Evolutionary conservation across 2,888 invertebrate species (phyloP).

Genomic region (Flexamia atlantica): DNA sequence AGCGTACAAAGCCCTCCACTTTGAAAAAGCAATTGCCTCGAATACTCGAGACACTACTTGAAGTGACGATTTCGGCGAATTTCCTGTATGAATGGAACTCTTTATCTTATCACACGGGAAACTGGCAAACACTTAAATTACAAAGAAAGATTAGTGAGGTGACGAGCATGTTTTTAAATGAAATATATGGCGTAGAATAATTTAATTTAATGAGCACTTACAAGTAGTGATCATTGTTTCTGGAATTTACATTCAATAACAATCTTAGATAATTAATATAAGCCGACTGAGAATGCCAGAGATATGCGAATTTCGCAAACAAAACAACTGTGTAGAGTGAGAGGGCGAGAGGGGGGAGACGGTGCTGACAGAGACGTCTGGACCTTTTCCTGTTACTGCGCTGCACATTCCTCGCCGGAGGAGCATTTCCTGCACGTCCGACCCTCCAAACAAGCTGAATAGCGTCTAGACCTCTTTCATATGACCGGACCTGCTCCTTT

Average conservation of each 20-base stretch:
- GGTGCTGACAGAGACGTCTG: constrained; percentile 20
- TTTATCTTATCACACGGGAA: constrained; percentile 1
- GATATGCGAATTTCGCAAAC: no score
- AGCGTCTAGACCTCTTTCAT: constrained; percentile 46
- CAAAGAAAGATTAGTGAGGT: no score
- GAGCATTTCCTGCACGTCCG: constrained; percentile 22
- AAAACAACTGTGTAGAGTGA: background rate
- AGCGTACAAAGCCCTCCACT: no score
- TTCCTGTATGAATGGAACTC: background rate
- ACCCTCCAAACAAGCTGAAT: constrained; percentile 16
- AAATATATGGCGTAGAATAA: no score
- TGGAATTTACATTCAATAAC: no score
- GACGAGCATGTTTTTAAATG: no score
- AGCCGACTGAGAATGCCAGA: no score
- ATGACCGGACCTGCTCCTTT: background rate
- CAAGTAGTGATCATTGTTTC: no score
- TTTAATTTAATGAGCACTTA: no score
- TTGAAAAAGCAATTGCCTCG: no score
- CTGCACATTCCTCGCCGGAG: constrained; percentile 2
- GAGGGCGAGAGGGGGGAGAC: background rate
- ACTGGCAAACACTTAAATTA: constrained; percentile 15
- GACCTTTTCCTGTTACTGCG: background rate
- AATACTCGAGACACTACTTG: background rate
- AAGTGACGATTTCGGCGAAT: background rate
- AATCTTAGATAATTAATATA: no score